Percentiles rank a stretch among this genome's conserved stretches.
Evolutionary conservation across 2,888 invertebrate genomes (phyloP).

Genomic region (Eueremaeus valkanovi): DNA sequence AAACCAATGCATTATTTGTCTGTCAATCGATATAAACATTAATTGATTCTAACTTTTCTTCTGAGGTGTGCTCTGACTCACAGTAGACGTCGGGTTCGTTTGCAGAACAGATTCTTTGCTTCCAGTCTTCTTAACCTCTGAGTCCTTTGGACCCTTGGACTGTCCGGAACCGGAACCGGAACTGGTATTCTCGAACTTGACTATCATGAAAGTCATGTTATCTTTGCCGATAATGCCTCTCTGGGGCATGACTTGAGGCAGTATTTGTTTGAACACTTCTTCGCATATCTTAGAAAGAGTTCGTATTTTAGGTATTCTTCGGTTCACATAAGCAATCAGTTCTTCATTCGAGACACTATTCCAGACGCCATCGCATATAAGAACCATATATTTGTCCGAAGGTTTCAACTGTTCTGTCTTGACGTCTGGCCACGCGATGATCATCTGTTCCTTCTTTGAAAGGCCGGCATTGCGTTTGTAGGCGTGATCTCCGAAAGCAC

Average conservation of each 20-base stretch:
- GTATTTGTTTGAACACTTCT: slow-evolving; percentile 60
- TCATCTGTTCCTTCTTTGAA: slow-evolving; percentile 87
- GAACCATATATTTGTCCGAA: slow-evolving; percentile 85
- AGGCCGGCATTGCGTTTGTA: slow-evolving; percentile 83
- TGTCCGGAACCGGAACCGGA: no score
- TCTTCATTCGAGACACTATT: slow-evolving; percentile 94
- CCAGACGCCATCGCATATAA: slow-evolving; percentile 97
- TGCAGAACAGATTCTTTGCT: no score
- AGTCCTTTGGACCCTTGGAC: no score
- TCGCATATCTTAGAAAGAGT: slow-evolving; percentile 84
- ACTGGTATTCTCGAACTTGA: slow-evolving; percentile 58
- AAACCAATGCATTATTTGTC: no score
- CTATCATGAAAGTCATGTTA: slow-evolving; percentile 97
- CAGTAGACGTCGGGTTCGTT: no score
- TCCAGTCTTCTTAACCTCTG: no score
- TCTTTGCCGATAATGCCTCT: slow-evolving; percentile 76
- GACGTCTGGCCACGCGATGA: slow-evolving; percentile 88
- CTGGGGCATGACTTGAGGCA: slow-evolving; percentile 34
- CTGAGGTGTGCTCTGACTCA: no score
- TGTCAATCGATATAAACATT: no score
- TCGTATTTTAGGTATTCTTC: slow-evolving; percentile 64
- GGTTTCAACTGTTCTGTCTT: slow-evolving; percentile 70
- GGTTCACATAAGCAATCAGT: slow-evolving; percentile 81
- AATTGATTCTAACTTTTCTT: no score
- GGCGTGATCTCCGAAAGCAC: slow-evolving; percentile 91